phyloP scores from a whole-genome alignment of 2,797 vertebrate species.

The Danio tinwini region DNA sequence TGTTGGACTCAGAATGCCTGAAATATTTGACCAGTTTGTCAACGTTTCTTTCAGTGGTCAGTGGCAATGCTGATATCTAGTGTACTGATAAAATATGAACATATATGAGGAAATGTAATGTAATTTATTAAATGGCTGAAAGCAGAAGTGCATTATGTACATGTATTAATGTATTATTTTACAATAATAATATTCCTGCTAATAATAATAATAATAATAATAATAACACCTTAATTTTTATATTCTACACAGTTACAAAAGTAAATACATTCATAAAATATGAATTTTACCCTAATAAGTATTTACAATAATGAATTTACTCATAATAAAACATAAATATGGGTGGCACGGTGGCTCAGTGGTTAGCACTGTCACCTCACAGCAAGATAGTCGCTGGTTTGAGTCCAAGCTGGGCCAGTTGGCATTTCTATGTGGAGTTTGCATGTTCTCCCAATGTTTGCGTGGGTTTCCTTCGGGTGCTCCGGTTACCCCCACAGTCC shows the following conservation, averaged over 20 bases:
- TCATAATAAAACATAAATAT: neutral
- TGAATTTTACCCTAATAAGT: neutral
- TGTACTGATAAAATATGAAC: neutral
- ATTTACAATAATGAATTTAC: neutral
- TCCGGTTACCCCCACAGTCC: too few species aligned
- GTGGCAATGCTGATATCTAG: neutral
- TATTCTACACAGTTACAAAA: neutral
- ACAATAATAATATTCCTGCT: neutral
- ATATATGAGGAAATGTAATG: neutral
- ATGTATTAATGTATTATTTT: neutral
- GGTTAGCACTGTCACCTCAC: too few species aligned
- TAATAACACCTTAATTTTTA: neutral
- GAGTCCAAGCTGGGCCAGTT: too few species aligned
- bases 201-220: neutral
- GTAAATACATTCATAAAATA: neutral
- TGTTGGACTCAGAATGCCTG: constrained; percentile 8
- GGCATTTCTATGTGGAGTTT: too few species aligned
- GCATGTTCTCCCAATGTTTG: too few species aligned
- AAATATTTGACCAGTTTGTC: neutral
- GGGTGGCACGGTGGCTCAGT: too few species aligned
- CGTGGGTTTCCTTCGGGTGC: too few species aligned
- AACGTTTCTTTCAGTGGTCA: neutral
- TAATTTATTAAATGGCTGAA: neutral
- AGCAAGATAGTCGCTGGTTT: too few species aligned
- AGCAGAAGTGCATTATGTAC: neutral